phyloP scores from a whole-genome alignment of 2,888 invertebrate species.

The Margaritifera margaritifera region DNA sequence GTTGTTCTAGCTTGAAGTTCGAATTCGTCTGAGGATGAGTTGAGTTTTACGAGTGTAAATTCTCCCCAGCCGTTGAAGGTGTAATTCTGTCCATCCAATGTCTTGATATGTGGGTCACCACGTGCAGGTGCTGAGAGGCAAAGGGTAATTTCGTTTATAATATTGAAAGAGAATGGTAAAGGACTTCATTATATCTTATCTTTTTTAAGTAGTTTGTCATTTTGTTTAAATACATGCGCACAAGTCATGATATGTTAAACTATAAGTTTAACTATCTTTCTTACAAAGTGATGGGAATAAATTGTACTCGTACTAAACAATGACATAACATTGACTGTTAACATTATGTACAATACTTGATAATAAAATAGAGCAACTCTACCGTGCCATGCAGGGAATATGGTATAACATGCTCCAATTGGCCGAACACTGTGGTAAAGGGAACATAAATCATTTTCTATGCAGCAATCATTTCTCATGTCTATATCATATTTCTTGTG shows the following conservation, averaged over 20 bases:
- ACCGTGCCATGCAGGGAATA: too few relatives aligned
- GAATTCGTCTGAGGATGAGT: not conserved
- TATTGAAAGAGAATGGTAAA: not conserved
- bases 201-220: too few relatives aligned
- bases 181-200: not conserved
- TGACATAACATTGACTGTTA: too few relatives aligned
- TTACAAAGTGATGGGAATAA: too few relatives aligned
- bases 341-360: too few relatives aligned
- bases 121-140: not conserved
- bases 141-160: not conserved
- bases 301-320: too few relatives aligned
- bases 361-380: too few relatives aligned
- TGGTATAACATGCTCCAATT: conserved; percentile 4
- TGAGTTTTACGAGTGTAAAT: not conserved
- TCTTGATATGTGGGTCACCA: conserved; percentile 8
- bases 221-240: too few relatives aligned
- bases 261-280: too few relatives aligned
- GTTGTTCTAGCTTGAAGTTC: conserved; percentile 12
- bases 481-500: conserved; percentile 6
- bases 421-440: conserved; percentile 9
- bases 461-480: conserved; percentile 4
- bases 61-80: conserved; percentile 6
- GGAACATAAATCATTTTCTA: not conserved
- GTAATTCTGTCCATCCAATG: not conserved
- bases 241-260: too few relatives aligned